Base-by-base conservation (phyloP, 2,113 vertebrate genomes). In the Mirounga angustirostris region DNA sequence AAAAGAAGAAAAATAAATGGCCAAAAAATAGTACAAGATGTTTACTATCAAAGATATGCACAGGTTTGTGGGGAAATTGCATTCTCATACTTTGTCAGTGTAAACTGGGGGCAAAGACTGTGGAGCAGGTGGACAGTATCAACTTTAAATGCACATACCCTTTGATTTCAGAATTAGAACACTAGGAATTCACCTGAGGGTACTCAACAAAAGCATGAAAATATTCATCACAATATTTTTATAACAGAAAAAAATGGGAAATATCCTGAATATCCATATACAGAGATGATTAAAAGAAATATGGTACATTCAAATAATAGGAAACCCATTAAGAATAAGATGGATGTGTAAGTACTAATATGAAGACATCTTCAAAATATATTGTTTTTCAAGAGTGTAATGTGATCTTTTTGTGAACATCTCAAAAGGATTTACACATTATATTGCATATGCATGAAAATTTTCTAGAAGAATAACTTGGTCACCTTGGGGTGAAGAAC, bases 151-250 rank as follows among this genome's bases (percentile, higher is more conserved):
- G 19, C 11, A 82, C 19, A 78, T 13, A 65, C 12, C 15, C 67
- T 73, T 40, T 81, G 50, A 74, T 54, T 21, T 76, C 79, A 80
- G n/a, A 84, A 59, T 89, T 92, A 52, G 14, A 85, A 19, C 30
- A 28, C 18, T n/a, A 85, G 36, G 9, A 79, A 71, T 74, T 65
- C 54, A 85, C n/a, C 61, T 89, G 36, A 50, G 11, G 5, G 8
- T 50, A 65, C 28, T 83, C 83, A 89, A 89, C 56, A 92, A 73
- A 88, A 89, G 36, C 88, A 73, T 43, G 15, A 83, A 94, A 94
- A 50, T 56, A 18, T 58, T 87, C 26, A 78, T 83, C 67, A n/a
- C 26, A 16, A 28, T 50, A 46, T 79, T 67, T 89, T 80, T 74
- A 85, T 80, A 63, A 61, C 14, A 26, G 15, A 36, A 61, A 59